Percentiles rank a stretch among this genome's conserved stretches.
Conservation (phyloP, 2,888 invertebrate species). For the Hirtodrosophila trivittata region DNA sequence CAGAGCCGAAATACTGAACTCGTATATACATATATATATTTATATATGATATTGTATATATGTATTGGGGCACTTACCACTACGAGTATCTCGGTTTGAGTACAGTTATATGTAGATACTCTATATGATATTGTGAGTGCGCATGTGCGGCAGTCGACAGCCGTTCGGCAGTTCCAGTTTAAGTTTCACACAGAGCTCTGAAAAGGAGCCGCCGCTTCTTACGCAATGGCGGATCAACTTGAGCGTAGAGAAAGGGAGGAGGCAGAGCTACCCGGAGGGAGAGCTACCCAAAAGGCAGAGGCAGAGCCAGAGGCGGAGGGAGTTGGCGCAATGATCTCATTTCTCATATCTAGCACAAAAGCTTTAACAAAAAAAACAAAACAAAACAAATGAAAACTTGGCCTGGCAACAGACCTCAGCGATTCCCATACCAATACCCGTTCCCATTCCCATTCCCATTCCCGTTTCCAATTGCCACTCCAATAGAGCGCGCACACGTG, state of each 20-base stretch:
- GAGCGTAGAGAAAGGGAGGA: constrained; percentile 2
- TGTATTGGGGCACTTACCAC: constrained; percentile 20
- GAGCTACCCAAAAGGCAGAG: background rate
- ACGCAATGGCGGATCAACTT: constrained; percentile 57
- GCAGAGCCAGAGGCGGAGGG: background rate
- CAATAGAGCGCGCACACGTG: constrained; percentile 44
- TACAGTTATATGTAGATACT: constrained; percentile 39
- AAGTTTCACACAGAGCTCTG: constrained; percentile 37
- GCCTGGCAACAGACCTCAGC: constrained; percentile 43
- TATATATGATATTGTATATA: background rate
- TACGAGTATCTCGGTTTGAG: constrained; percentile 2
- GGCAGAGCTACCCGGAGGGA: background rate
- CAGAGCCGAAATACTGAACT: constrained; percentile 16
- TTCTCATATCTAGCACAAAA: constrained; percentile 44
- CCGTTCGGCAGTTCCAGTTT: constrained; percentile 48
- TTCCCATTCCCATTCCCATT: constrained; percentile 9
- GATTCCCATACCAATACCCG: constrained; percentile 3
- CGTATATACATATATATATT: background rate
- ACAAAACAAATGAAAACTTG: constrained; percentile 4
- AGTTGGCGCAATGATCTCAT: constrained; percentile 50
- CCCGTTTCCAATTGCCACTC: constrained; percentile 24
- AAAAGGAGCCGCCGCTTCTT: constrained; percentile 48
- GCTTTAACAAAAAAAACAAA: constrained; percentile 20
- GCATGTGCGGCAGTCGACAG: constrained; percentile 55
- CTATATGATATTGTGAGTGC: constrained; percentile 37